Evolutionary conservation across 2,113 vertebrate genomes (phyloP).

Genomic region (Lepus americanus): DNA sequence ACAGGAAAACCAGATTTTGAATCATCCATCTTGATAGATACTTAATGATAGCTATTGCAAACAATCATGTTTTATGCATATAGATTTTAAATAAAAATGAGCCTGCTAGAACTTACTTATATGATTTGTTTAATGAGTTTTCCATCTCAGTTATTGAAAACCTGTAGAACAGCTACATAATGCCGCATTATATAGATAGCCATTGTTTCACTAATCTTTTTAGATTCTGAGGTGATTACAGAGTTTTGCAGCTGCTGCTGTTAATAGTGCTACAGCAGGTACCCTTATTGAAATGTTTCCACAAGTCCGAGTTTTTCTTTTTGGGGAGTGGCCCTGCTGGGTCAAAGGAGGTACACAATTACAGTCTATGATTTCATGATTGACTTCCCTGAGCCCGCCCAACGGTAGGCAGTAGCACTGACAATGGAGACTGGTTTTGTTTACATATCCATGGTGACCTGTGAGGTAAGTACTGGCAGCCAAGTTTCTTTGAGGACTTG

Average conservation of each 20-base stretch:
- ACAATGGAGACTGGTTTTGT: neutral
- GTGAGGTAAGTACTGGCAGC: neutral
- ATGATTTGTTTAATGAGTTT: slow-evolving; percentile 6
- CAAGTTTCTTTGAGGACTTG: slow-evolving; percentile 5
- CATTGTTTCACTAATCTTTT: neutral
- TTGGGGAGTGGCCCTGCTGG: neutral
- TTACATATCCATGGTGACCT: neutral
- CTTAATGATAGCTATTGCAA: neutral
- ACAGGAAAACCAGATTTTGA: neutral
- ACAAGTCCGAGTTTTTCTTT: slow-evolving; percentile 27
- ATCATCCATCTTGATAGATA: neutral
- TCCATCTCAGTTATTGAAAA: neutral
- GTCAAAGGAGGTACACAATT: neutral
- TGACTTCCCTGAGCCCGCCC: neutral
- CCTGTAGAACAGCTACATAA: neutral
- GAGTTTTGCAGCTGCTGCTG: neutral
- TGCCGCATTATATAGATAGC: neutral
- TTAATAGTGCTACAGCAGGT: neutral
- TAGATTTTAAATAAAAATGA: neutral
- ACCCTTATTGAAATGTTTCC: neutral
- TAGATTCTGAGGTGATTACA: neutral
- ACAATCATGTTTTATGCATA: neutral
- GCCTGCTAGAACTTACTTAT: neutral
- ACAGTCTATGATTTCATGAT: neutral
- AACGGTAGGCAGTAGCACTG: neutral